A percentile compares a stretch with the other conserved stretches of the same genome.
These are phyloP conservation scores for Cyrtorhinus lividipennis DNA, from an alignment of 1,140 invertebrate species.

Conservation along the genomic window DNA sequence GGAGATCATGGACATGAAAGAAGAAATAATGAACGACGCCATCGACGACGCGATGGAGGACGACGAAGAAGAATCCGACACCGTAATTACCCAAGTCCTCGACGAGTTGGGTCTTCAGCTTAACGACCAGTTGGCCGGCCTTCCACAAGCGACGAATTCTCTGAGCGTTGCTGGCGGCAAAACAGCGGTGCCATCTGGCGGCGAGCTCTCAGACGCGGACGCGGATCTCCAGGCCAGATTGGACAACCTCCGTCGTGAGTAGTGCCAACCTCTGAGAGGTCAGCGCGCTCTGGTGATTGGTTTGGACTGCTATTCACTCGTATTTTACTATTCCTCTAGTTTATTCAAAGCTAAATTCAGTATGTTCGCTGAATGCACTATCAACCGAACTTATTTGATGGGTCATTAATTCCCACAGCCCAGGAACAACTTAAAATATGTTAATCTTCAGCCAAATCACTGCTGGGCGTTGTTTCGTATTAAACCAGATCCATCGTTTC, in stretches of 20 bases:
- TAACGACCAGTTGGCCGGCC: slow-evolving; percentile 68
- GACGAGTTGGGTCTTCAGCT: slow-evolving; percentile 95
- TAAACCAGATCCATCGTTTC: no score
- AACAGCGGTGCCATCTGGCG: slow-evolving; percentile 38
- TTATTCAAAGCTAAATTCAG: no score
- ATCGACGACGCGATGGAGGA: slow-evolving; percentile 99
- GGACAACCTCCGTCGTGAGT: slow-evolving; percentile 84
- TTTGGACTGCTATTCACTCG: no score
- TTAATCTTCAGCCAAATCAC: no score
- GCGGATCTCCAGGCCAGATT: slow-evolving; percentile 87
- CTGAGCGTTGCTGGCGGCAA: slow-evolving; percentile 36
- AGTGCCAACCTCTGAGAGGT: no score
- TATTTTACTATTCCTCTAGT: no score
- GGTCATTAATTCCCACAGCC: no score
- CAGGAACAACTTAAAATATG: no score
- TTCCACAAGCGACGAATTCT: slow-evolving; percentile 58
- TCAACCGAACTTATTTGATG: no score
- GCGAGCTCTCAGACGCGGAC: slow-evolving; percentile 64
- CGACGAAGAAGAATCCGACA: slow-evolving; percentile 95
- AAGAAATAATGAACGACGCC: slow-evolving; percentile 99
- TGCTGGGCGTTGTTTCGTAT: no score
- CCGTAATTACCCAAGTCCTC: slow-evolving; percentile 82
- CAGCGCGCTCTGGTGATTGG: no score
- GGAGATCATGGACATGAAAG: slow-evolving; percentile 99
- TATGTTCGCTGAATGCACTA: no score